These are phyloP conservation scores for Miltochrista miniata DNA, from an alignment of 2,888 invertebrate genomes.

Conservation along the genomic window DNA sequence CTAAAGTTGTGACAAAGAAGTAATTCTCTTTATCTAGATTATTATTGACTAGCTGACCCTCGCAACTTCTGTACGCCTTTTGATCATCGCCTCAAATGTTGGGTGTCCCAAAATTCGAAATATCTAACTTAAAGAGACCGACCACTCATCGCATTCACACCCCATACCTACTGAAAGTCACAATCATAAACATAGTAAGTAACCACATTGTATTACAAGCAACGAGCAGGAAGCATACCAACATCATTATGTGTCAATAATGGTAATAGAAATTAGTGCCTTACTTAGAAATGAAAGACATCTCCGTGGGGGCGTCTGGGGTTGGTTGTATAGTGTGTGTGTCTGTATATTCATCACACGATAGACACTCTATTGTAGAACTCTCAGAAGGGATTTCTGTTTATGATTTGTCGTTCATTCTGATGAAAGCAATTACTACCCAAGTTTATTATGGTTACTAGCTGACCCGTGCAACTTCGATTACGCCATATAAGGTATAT, in stretches of 20 bases:
- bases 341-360: constrained; percentile 11
- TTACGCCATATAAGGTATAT: no score
- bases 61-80: no score
- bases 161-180: constrained; percentile 45
- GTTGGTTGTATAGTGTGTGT: constrained; percentile 8
- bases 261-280: constrained; percentile 59
- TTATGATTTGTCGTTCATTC: no score
- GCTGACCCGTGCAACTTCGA: no score
- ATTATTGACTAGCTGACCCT: no score
- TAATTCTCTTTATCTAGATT: no score
- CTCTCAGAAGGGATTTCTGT: constrained; percentile 16
- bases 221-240: constrained; percentile 53
- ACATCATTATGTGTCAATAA: constrained; percentile 68
- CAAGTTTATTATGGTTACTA: no score
- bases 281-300: constrained; percentile 45
- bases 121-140: no score
- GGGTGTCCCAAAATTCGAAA: no score
- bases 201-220: constrained; percentile 64
- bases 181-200: constrained; percentile 55
- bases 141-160: no score
- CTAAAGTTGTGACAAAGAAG: no score
- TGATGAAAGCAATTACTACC: constrained; percentile 7
- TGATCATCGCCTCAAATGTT: no score
- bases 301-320: constrained; percentile 30
- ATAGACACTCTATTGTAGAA: constrained; percentile 22